Conservation (phyloP, 2,113 vertebrate species). For the Dermatemys mawii region DNA sequence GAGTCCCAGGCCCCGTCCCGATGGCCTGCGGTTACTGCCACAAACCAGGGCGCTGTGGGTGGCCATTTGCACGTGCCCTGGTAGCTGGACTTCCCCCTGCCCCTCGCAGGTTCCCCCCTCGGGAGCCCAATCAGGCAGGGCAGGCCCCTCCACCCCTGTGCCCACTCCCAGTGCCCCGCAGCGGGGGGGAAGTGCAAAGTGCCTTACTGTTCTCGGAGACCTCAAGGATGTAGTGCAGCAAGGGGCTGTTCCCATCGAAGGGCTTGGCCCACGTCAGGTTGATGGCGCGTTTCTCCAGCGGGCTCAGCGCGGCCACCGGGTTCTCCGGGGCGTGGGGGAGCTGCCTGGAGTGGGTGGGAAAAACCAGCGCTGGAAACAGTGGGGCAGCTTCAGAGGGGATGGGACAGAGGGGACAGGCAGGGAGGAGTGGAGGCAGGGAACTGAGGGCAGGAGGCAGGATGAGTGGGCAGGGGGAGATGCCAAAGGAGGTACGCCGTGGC, state of each 20-base stretch:
- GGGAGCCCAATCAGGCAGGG: no score
- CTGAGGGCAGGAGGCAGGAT: no score
- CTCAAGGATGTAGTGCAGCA: constrained; percentile 92
- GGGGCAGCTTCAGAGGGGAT: constrained; percentile 30
- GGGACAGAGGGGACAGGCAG: accelerated
- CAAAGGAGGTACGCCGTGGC: no score
- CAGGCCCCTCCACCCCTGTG: background rate
- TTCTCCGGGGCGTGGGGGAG: constrained; percentile 93
- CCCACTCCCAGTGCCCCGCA: background rate
- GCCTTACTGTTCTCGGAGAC: constrained; percentile 97
- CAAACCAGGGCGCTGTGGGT: background rate
- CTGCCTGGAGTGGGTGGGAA: constrained; percentile 82
- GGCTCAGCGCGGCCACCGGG: constrained; percentile 84
- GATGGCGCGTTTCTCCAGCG: constrained; percentile 88
- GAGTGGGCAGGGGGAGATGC: background rate
- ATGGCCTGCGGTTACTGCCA: background rate
- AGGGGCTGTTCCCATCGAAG: constrained; percentile 96
- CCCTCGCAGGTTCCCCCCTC: background rate
- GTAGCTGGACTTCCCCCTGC: no score
- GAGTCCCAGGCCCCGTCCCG: background rate
- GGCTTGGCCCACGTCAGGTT: constrained; percentile 95
- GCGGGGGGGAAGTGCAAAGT: background rate
- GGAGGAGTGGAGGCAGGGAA: background rate
- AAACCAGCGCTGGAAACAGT: background rate
- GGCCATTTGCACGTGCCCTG: no score